Base-by-base conservation (phyloP, 2,888 invertebrate species). In the Acleris holmiana region DNA sequence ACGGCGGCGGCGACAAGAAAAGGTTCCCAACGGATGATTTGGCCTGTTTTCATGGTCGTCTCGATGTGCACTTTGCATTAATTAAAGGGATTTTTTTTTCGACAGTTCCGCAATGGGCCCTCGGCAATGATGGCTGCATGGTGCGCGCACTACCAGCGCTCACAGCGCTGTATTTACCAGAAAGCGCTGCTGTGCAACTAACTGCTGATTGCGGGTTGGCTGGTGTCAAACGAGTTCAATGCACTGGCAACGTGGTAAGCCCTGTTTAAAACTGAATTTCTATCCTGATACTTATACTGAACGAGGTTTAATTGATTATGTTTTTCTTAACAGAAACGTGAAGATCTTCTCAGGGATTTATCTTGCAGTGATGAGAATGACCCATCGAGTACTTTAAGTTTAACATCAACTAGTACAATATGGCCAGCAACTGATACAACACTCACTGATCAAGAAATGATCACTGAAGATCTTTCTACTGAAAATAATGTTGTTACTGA, bases 101-200 rank as follows among this genome's bases (percentile, higher is more conserved):
- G 82, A 7, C 87, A 96, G 96, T 96, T 70, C 96, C 96, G 29
- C 93, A 94, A 74, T 96, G 96, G 96, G 96, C 96, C n/a, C 85
- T 91, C 57, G 93, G 94, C 41, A 90, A 88, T 48, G 94, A 94
- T 71, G 95, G 95, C 29, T 96, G 96, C 79, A 94, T 96, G 85
- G 88, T 96, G 64, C 94, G 94, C 71, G 95, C 95, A 65, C 86
- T 96, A 72, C 96, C 96, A 4, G 95, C 96, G 40, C 86, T 96
- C 69, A 96, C 96, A 1, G 94, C 95, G 70, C 93, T 96, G 66
- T 96, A 96, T 79, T 93, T 96, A 77, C 96, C 96, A 29, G 96
- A 96, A 79, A 95, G 95, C 78, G 95, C 95, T 41, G 96, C 96
- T 53, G 94, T 96, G 57, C 96, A 96, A 82, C 89, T 96, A 61